Evolutionary conservation across 2,888 invertebrate genomes (phyloP).

Genomic region (Thera britannica): DNA sequence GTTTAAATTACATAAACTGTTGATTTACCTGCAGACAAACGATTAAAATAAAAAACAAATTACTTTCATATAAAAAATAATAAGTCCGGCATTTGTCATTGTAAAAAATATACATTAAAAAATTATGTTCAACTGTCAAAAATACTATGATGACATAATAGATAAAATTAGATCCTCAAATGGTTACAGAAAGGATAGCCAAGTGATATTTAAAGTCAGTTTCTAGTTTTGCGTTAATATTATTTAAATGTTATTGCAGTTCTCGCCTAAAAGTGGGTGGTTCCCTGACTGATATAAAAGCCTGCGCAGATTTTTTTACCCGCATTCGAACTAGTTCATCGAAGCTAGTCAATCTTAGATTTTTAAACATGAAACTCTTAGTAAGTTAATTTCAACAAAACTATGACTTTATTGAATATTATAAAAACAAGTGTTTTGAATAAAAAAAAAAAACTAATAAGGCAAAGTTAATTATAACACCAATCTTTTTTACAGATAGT

Average conservation of each 20-base stretch:
- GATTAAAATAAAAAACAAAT: no score
- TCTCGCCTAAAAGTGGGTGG: conserved; percentile 71
- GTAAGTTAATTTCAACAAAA: conserved; percentile 58
- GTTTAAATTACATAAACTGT: no score
- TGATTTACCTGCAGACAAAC: no score
- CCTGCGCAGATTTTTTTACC: conserved; percentile 71
- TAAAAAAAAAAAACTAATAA: neutral
- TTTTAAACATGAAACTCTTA: conserved; percentile 67
- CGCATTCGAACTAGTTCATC: conserved; percentile 78
- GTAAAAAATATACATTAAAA: no score
- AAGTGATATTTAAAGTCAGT: conserved; percentile 59
- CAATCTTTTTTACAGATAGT: conserved; percentile 50
- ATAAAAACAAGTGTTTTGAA: neutral
- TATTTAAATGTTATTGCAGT: conserved; percentile 79
- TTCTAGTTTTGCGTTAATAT: conserved; percentile 60
- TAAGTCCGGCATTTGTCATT: no score
- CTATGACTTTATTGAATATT: conserved; percentile 22
- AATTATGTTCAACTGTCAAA: neutral
- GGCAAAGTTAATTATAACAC: neutral
- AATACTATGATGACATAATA: conserved; percentile 42
- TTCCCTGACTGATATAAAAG: conserved; percentile 73
- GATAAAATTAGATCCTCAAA: conserved; percentile 41
- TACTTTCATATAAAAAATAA: no score
- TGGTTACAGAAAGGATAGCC: conserved; percentile 41
- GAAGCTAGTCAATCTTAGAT: conserved; percentile 61